phyloP scores from a whole-genome alignment of 2,113 vertebrate genomes.

The Greenwoodochromis staneri region DNA sequence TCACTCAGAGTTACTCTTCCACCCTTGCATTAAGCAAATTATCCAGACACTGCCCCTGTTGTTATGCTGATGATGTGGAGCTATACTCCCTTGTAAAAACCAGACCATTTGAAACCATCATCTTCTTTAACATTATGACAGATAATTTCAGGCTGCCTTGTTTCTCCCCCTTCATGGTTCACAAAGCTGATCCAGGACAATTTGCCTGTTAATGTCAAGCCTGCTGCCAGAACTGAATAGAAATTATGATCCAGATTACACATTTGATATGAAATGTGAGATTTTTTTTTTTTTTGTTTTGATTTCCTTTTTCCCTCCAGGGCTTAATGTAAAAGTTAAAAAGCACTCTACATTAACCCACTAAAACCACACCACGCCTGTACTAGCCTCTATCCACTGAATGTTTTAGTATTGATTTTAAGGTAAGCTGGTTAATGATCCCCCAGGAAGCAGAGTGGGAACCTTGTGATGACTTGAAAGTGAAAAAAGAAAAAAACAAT shows the following conservation, averaged over 20 bases:
- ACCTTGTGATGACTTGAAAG: conserved; percentile 13
- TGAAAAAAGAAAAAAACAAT: not conserved
- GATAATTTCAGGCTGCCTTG: conserved; percentile 9
- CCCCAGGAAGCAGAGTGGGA: not conserved
- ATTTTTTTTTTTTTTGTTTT: not conserved
- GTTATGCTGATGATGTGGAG: conserved; percentile 28
- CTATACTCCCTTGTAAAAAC: not conserved
- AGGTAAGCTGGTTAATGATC: conserved; percentile 12
- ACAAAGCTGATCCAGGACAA: not conserved
- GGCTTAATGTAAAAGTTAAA: not conserved
- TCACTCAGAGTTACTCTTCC: not conserved
- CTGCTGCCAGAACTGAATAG: not conserved
- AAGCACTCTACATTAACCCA: not conserved
- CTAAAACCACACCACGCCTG: not conserved
- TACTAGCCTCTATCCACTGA: not conserved
- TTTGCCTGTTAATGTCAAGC: conserved; percentile 4
- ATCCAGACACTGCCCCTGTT: not conserved
- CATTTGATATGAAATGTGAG: not conserved
- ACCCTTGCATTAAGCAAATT: conserved; percentile 23
- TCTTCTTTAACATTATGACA: conserved; percentile 18
- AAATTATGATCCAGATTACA: not conserved
- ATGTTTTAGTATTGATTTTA: conserved; percentile 36
- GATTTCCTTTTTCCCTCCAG: not conserved
- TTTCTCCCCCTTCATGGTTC: not conserved
- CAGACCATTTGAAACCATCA: not conserved